Evolutionary conservation across 2,113 vertebrate genomes (phyloP), one percentile per base, ranked within the genome.

Genomic region (Myotis davidii): DNA sequence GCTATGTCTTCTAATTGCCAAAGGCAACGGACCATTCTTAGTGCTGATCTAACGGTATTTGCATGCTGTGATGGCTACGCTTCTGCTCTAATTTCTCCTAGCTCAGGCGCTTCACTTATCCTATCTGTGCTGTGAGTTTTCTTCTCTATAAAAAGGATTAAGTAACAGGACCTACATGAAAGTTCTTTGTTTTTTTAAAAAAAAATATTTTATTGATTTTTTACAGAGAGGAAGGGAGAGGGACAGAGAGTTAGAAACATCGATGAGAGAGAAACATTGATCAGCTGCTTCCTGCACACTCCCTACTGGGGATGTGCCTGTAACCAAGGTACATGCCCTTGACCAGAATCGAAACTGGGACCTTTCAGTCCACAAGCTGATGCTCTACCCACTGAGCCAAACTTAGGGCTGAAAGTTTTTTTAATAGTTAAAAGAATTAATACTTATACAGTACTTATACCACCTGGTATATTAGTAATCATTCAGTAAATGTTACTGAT

Each of bases 1-100:
- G 6, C 21, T 34, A 5, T 1, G 42, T 0, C 12, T 70, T 52
- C 32, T 87, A 52, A 79, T 34, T 25, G 5, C 2, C 29, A 85
- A 72, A 90, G 34, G 7, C 59, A 54, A n/a, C 21, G 20, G 34
- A 9, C 9, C 32, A 56, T 70, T 64, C 18, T 77, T 42, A 23
- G 5, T 69, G 39, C 5, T 39, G 16, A 29, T 12, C 32, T n/a
- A 52, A 37, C 3, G 21, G 83, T 39, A 42, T 16, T 39, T 39
- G 3, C 2, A 39, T n/a, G 2, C 10, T 56, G 13, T 56, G 20
- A 70, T 17, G 21, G 45, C 11, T 39, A 0, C 1, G 39, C 3
- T 77, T 90, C 9, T 34, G 27, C 27, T 81, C 61, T 37, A 81
- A 76, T 29, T 5, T 69, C 25, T 52, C 32, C 56, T 16, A 6